Evolutionary conservation across 2,113 vertebrate species (phyloP), one percentile per base, ranked within the genome.

Genomic region (Rhabdornis inornatus): DNA sequence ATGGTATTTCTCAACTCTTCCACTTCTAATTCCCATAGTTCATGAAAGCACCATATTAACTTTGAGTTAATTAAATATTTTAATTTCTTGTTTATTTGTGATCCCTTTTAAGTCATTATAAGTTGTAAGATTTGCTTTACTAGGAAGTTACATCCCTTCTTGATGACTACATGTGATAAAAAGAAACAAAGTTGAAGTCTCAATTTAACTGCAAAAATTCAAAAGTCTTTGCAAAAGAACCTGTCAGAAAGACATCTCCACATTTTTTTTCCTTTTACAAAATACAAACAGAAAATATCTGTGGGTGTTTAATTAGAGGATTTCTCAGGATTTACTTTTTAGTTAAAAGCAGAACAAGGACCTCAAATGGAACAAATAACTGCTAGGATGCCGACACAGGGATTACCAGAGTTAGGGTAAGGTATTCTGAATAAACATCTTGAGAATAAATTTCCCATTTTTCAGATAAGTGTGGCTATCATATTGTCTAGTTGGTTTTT

Each of bases 1-100:
- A 55, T 0, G 1, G 1, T 1, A 2, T 15, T 72, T 83, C 39
- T 64, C 14, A 56, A 6, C 30, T 55, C 3, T 80, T 14, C 14
- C 63, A 30, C 4, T 80, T 14, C 9, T 66, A 30, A 57, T 27
- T 44, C 8, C 4, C 31, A 18, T 15, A 71, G 28, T 50, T 53
- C 35, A 76, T 8, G 9, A 33, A 83, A 77, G 44, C 6, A 33
- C 6, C 20, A 7, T 23, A 15, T 15, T 59, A 45, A 49, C 10
- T n/a, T 71, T 4, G 28, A 59, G 15, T 76, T 63, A 71, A 86
- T 33, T 4, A 75, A 39, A 63, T 27, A 1, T 24, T 74, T 70
- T 65, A 42, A 23, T 50, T 81, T 64, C 30, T 56, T 55, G 5
- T 47, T 84, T 78, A 53, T 15, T 60, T 45, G 21, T 53, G 30